These are phyloP conservation scores for Gnathonemus echidnorhynchus DNA, from an alignment of 2,113 vertebrate species.

Conservation along the genomic window DNA sequence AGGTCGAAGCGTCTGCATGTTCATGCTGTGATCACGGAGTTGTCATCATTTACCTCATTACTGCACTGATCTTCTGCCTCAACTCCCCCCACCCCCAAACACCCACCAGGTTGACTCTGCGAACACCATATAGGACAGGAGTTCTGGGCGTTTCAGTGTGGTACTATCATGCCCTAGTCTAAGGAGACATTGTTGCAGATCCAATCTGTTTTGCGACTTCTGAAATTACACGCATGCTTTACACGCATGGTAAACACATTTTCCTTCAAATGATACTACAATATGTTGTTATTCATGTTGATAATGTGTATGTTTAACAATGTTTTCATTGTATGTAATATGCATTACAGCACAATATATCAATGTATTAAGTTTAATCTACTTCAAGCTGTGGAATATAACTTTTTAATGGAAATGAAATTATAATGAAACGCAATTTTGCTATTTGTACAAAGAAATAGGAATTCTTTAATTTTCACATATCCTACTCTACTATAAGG, in stretches of 20 bases:
- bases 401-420: not conserved
- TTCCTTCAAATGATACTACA: not conserved
- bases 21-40: constrained; percentile 11
- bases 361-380: not conserved
- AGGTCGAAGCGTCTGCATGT: constrained; percentile 15
- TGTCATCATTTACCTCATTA: constrained; percentile 19
- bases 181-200: not conserved
- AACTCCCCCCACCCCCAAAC: not conserved
- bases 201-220: not conserved
- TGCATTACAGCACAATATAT: not conserved
- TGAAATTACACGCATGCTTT: not conserved
- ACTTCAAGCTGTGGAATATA: not conserved
- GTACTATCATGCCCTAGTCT: not conserved
- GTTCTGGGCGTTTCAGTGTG: not conserved
- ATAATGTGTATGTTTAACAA: not conserved
- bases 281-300: not conserved
- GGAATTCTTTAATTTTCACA: not conserved
- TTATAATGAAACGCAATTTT: not conserved
- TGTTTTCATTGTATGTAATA: not conserved
- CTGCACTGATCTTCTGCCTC: not conserved
- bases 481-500: not conserved
- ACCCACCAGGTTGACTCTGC: not conserved
- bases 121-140: not conserved
- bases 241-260: not conserved
- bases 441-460: not conserved